Evolutionary conservation across 92 coral and sea anemone species (phyloP), one percentile per base, ranked within the genome.

Genomic region (Phenganax subtilis): DNA sequence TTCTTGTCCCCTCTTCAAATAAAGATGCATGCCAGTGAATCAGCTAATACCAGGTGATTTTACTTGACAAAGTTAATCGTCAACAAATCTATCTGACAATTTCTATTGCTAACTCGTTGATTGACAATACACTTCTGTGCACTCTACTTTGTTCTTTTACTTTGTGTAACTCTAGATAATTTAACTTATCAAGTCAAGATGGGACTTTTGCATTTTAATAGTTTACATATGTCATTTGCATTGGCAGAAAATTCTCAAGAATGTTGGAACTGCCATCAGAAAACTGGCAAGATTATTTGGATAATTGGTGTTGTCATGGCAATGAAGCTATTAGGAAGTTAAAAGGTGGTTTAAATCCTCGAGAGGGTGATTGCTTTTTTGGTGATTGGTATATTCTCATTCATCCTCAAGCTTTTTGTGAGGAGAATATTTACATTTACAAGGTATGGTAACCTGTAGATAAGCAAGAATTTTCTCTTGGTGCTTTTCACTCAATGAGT

Each of bases 261-360:
- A 90, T 96, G 68, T 81, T 96, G 51, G 96, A 96, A 65, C 82
- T 96, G 66, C 99, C 99, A 31, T 88, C 99, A 44, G 99, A 96
- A 82, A 91, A 89, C 82, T 96, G 97, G 97, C 89, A 92, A 70
- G 89, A 96, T 77, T 81, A 89, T 71, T 85, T 93, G 29, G 87
- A 89, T 62, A 90, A 96, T 76, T 93, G 93, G 86, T 96, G 92
- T 92, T 96, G 99, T 81, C 99, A 96, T 89, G 93, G 93, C 9
- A 86, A 85, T 25, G 85, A 75, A 67, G 86, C 86, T 74, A 72
- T 88, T 73, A 79, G 29, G n/a, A 79, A 79, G 69, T 54, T 79
- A 17, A 64, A 79, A 53, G 91, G 87, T 25, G 84, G 86, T 70
- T 84, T 96, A 54, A 87, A 88, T 53, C 99, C 97, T 25, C 75